Conservation (phyloP, 2,888 invertebrate genomes). For the Phymatocera aterrima region DNA sequence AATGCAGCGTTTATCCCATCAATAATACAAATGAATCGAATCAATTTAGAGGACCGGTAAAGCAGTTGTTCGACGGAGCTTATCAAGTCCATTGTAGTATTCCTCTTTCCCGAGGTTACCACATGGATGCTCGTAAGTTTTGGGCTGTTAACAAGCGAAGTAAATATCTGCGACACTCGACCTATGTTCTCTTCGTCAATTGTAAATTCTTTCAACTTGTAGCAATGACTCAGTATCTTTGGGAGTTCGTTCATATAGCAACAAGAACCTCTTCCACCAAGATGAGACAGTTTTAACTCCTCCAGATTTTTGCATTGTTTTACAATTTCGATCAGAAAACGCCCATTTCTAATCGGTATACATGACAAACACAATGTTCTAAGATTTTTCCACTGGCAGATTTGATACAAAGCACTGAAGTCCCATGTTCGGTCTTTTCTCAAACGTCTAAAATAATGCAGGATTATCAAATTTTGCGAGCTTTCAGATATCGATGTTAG, state of each 20-base stretch:
- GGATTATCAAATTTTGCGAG: neutral
- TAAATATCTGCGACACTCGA: neutral
- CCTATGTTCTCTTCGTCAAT: conserved; percentile 8
- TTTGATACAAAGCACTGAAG: neutral
- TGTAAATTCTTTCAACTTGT: conserved; percentile 11
- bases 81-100: neutral
- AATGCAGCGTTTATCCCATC: neutral
- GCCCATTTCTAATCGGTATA: conserved; percentile 17
- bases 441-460: neutral
- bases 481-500: neutral
- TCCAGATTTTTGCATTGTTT: neutral
- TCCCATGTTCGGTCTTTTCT: neutral
- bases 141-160: neutral
- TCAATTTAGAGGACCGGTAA: neutral
- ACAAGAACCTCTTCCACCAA: neutral
- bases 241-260: neutral
- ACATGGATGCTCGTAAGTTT: neutral
- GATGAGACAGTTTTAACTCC: neutral
- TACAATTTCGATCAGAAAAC: conserved; percentile 23
- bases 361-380: neutral
- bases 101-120: neutral
- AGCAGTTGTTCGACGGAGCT: neutral
- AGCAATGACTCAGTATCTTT: conserved; percentile 2
- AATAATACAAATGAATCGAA: neutral
- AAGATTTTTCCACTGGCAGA: neutral